Evolutionary conservation across 2,888 invertebrate genomes (phyloP).

Genomic region (Adela reaumurella): DNA sequence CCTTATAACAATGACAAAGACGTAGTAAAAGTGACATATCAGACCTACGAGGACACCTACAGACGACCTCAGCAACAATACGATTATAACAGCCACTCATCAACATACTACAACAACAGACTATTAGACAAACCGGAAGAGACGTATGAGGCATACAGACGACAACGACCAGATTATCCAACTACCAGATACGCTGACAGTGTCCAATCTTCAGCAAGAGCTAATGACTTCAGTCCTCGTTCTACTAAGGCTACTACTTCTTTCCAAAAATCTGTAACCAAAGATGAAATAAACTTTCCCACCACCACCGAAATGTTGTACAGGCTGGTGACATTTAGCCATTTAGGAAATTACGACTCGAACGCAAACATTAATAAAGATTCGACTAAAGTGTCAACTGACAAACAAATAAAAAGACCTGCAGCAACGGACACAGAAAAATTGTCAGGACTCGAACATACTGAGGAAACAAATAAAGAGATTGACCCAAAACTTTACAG

Average conservation of each 20-base stretch:
- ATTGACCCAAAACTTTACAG: slow-evolving; percentile 1
- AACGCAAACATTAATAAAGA: slow-evolving; percentile 11
- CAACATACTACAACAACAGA: slow-evolving; percentile 22
- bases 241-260: slow-evolving; percentile 12
- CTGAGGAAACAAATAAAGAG: slow-evolving; percentile 11
- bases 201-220: slow-evolving; percentile 35
- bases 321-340: slow-evolving; percentile 48
- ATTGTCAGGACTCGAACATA: neutral
- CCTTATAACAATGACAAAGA: slow-evolving; percentile 30
- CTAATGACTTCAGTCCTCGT: slow-evolving; percentile 25
- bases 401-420: too few species aligned
- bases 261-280: slow-evolving; percentile 7
- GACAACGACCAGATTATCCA: slow-evolving; percentile 23
- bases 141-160: slow-evolving; percentile 20
- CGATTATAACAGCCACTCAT: slow-evolving; percentile 17
- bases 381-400: slow-evolving; percentile 12
- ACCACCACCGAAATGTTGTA: slow-evolving; percentile 36
- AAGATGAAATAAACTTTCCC: slow-evolving; percentile 6
- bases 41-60: slow-evolving; percentile 46
- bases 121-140: slow-evolving; percentile 13
- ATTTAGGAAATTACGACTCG: slow-evolving; percentile 36
- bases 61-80: slow-evolving; percentile 18
- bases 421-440: too few species aligned
- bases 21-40: slow-evolving; percentile 47
- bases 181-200: slow-evolving; percentile 20